Conservation (phyloP, 1,140 invertebrate genomes). For the Brachionus manjavacas region DNA sequence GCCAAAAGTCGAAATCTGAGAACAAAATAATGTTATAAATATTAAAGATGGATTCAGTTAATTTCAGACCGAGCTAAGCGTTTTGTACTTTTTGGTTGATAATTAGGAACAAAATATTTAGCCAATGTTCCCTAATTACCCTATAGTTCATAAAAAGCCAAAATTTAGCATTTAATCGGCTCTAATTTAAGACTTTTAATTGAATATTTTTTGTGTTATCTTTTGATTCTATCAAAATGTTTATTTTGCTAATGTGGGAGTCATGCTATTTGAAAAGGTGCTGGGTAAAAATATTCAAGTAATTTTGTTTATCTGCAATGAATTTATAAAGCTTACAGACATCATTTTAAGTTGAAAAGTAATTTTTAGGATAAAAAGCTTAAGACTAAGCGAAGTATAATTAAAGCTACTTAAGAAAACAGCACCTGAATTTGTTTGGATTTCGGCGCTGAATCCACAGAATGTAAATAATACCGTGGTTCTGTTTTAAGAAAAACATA, state of each 20-base stretch:
- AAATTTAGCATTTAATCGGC: background rate
- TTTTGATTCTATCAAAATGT: background rate
- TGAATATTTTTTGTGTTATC: background rate
- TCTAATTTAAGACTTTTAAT: background rate
- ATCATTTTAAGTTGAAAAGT: background rate
- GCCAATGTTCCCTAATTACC: background rate
- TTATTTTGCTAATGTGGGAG: background rate
- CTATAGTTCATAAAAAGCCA: background rate
- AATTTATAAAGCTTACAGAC: background rate
- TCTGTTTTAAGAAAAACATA: background rate
- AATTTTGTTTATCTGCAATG: background rate
- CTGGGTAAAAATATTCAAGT: background rate
- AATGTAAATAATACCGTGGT: background rate
- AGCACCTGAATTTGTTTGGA: background rate
- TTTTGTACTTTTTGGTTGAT: background rate
- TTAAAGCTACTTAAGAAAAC: background rate
- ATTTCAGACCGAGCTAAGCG: background rate
- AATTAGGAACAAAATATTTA: background rate
- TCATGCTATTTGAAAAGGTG: background rate
- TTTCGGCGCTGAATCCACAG: background rate
- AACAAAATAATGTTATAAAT: background rate
- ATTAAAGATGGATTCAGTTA: background rate
- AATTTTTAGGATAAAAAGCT: background rate
- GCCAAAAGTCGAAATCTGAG: background rate
- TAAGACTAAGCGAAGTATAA: background rate